A percentile compares a stretch with the other conserved stretches of the same genome.
Conservation (phyloP, 2,797 vertebrate species). For the Lutjanus argentimaculatus region DNA sequence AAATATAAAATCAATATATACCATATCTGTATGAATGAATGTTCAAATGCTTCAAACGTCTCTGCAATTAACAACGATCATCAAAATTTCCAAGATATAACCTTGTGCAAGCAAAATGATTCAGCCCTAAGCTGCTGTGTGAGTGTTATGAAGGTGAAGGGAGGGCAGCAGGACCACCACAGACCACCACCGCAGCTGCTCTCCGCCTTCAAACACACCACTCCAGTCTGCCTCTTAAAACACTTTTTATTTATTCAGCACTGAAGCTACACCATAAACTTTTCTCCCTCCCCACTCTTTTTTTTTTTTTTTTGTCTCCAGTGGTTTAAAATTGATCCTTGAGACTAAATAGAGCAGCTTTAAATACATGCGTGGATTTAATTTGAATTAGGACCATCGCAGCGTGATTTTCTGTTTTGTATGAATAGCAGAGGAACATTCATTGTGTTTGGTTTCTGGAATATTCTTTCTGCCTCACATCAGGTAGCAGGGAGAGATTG, state of each 20-base stretch:
- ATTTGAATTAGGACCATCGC: constrained; percentile 54
- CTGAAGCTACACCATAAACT: constrained; percentile 52
- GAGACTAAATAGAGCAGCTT: constrained; percentile 47
- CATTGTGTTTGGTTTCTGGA: constrained; percentile 82
- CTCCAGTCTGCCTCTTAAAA: constrained; percentile 41
- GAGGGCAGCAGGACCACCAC: constrained; percentile 53
- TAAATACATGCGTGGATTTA: constrained; percentile 54
- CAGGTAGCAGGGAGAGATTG: constrained; percentile 79
- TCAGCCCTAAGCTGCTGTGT: constrained; percentile 27
- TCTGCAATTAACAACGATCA: constrained; percentile 40
- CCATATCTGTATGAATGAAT: constrained; percentile 4
- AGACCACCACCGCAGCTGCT: constrained; percentile 46
- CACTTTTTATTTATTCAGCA: constrained; percentile 56
- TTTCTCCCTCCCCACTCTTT: constrained; percentile 11
- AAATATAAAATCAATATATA: not conserved
- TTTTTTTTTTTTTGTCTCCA: constrained; percentile 12
- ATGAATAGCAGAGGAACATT: constrained; percentile 66
- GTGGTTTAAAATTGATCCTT: constrained; percentile 44
- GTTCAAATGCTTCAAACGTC: constrained; percentile 25
- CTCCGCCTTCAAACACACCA: constrained; percentile 34
- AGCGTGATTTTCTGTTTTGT: constrained; percentile 57
- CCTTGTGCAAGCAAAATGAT: constrained; percentile 15
- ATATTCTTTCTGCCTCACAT: constrained; percentile 81
- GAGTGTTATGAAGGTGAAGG: constrained; percentile 40
- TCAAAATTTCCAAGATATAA: constrained; percentile 36